phyloP scores from a whole-genome alignment of 2,888 invertebrate species.

The Trileptium ribeirensis region DNA sequence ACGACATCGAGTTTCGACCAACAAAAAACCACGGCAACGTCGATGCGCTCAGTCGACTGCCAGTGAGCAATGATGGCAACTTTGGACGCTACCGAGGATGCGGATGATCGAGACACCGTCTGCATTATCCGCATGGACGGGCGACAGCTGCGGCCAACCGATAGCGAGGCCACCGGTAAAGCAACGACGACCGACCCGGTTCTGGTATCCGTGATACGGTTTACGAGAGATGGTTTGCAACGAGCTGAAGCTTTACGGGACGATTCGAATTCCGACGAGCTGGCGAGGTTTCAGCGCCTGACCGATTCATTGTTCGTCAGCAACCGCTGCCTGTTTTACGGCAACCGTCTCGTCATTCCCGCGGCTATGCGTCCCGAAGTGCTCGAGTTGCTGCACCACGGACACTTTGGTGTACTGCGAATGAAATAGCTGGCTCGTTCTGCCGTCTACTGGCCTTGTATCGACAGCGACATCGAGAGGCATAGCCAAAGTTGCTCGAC shows the following conservation, averaged over 20 bases:
- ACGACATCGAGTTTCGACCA: background rate
- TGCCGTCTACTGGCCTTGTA: background rate
- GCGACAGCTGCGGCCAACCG: too few relatives aligned
- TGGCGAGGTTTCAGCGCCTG: background rate
- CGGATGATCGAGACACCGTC: conserved; percentile 11
- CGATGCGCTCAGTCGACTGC: conserved; percentile 33
- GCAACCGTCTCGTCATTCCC: background rate
- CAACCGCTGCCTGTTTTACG: conserved; percentile 30
- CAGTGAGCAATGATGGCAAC: conserved; percentile 5
- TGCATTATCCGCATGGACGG: too few relatives aligned
- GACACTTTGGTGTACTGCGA: background rate
- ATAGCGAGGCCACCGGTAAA: too few relatives aligned
- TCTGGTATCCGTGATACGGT: background rate
- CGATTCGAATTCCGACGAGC: background rate
- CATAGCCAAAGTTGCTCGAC: background rate
- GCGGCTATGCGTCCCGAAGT: background rate
- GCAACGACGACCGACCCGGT: conserved; percentile 5
- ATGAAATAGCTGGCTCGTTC: background rate
- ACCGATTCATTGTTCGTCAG: conserved; percentile 21
- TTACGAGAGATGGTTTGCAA: background rate
- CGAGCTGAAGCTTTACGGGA: background rate
- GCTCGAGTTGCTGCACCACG: background rate
- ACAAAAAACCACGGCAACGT: conserved; percentile 29
- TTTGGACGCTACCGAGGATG: conserved; percentile 22
- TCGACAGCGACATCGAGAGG: conserved; percentile 8